Base-by-base conservation (phyloP, 2,797 vertebrate species). In the Remorina albescens region DNA sequence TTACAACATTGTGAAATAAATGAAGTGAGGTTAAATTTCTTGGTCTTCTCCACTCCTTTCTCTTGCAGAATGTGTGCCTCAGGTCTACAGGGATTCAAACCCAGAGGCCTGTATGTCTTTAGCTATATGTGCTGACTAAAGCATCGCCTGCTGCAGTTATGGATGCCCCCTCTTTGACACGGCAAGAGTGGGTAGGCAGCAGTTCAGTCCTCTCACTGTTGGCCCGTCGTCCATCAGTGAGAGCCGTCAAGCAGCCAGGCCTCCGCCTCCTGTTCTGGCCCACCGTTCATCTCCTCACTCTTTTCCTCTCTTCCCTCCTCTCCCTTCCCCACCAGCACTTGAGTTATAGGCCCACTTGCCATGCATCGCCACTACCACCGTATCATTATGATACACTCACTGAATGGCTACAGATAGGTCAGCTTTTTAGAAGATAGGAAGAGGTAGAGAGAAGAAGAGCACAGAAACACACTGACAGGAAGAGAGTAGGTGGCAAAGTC, bases 361-460 rank as follows among this genome's bases (percentile, higher is more conserved):
- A 65, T 65, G 9, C 71, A 57, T 82, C 21, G 7, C 41, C 70
- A 26, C 67, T 23, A 50, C 77, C 67, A 75, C 67, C 53, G 57
- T 78, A 83, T 90, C 84, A 87, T 91, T 82, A 92, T 87, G 80
- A 87, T 80, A 68, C 82, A 89, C 76, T 88, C 65, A 76, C 61
- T 75, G 85, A 89, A 89, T 71, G 76, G 80, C 62, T 57, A 77
- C 55, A 11, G 32, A 76, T 71, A 74, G 81, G 82, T 88, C 83
- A 81, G 71, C 55, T 80, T 87, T 90, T 78, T 66, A 85, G 68
- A 74, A 59, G 68, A 71, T 54, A 53, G 7, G 30, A 76, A 57
- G 58, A 83, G 74, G 67, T 19, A 16, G 41, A 51, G 69, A 80
- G 68, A 25, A 25, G n/a, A 36, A 49, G 39, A 71, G 63, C 37